Evolutionary conservation across 1,140 invertebrate species (phyloP).

Genomic region (Leptopilina clavipes): DNA sequence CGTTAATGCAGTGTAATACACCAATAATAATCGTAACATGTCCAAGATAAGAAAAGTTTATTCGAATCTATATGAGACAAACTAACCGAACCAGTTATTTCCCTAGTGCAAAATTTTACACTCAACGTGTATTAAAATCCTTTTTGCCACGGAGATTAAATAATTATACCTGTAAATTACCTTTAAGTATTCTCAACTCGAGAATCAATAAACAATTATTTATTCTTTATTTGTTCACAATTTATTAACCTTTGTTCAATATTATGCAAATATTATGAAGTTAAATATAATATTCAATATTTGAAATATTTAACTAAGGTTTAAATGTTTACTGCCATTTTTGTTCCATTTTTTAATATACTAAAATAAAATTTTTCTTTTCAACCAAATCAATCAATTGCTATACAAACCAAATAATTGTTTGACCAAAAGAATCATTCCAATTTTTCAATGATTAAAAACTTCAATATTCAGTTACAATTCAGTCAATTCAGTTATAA

Average conservation of each 20-base stretch:
- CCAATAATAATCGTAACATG: neutral
- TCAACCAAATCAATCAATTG: too few relatives aligned
- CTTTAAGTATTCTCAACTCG: neutral
- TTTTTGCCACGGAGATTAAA: neutral
- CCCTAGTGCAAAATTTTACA: neutral
- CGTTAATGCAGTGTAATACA: slow-evolving; percentile 4
- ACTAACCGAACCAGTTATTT: slow-evolving; percentile 15
- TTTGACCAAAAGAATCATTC: too few relatives aligned
- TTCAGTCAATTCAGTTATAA: too few relatives aligned
- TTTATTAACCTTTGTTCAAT: neutral
- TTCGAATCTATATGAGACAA: neutral
- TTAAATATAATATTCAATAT: too few relatives aligned
- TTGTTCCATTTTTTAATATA: too few relatives aligned
- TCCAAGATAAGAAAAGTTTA: slow-evolving; percentile 22
- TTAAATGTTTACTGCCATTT: too few relatives aligned
- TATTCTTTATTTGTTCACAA: neutral
- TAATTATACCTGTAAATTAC: slow-evolving; percentile 9
- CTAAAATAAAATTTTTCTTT: too few relatives aligned
- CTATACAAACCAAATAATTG: too few relatives aligned
- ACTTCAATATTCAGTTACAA: too few relatives aligned
- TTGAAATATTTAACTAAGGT: too few relatives aligned
- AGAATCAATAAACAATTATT: neutral
- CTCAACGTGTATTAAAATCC: neutral
- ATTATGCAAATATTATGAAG: too few relatives aligned
- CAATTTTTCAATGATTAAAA: too few relatives aligned